Conservation (phyloP, 2,797 vertebrate genomes). For the Sebastes nivosus region DNA sequence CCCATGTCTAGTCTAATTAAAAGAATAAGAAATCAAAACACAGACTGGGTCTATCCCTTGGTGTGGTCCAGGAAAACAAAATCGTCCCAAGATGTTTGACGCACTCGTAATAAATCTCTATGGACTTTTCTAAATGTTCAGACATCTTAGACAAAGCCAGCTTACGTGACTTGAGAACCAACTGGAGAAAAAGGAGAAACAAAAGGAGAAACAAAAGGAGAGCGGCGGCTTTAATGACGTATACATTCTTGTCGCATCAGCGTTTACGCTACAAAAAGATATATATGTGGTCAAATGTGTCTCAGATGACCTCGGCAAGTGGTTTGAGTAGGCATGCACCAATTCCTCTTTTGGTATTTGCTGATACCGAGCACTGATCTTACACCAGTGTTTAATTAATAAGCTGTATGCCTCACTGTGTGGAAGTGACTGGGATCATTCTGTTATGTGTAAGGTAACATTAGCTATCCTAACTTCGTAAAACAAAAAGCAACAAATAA, state of each 20-base stretch:
- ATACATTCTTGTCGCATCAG: too few species aligned
- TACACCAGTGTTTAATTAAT: too few species aligned
- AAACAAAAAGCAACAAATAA: too few species aligned
- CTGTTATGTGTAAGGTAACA: too few species aligned
- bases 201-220: not conserved
- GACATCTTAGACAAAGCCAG: not conserved
- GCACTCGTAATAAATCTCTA: not conserved
- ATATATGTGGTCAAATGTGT: not conserved
- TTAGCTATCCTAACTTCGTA: too few species aligned
- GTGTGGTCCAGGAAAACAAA: not conserved
- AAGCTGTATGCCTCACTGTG: too few species aligned
- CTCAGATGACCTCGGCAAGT: not conserved
- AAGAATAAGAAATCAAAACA: not conserved
- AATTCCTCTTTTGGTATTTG: too few species aligned
- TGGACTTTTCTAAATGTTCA: not conserved
- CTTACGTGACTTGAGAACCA: not conserved
- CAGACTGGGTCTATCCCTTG: not conserved
- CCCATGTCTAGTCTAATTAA: not conserved
- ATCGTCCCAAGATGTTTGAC: not conserved
- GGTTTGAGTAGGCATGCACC: not conserved
- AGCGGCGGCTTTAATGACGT: too few species aligned
- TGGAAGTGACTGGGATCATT: too few species aligned
- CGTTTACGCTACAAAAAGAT: too few species aligned
- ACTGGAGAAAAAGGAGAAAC: not conserved
- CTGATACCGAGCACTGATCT: too few species aligned